Base-by-base conservation (phyloP, 2,888 invertebrate genomes). In the Hyppa rectilinea region DNA sequence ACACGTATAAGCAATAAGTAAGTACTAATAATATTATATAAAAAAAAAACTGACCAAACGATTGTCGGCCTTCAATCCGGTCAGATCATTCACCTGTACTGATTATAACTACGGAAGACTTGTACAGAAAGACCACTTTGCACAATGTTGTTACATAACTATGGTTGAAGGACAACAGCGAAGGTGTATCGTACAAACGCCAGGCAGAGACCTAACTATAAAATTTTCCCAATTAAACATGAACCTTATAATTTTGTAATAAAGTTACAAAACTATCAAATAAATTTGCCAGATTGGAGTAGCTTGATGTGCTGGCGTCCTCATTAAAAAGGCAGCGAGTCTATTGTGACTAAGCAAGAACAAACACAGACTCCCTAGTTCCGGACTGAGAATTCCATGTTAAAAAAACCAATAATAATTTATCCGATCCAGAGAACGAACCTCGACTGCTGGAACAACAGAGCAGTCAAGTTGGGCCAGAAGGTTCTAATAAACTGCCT, bases 51-150 rank as follows among this genome's bases (percentile, higher is more conserved):
- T 91, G 89, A 90, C 92, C 92, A 92, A 92, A 90, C 92, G 88
- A 90, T 89, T 85, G 85, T 81, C 93, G 95, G 94, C 95, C 94
- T 95, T 95, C 94, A 93, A 92, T 91, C 88, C 89, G 87, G 89
- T 82, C 87, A 90, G 94, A 93, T 88, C 95, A 87, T 94, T 95
- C 94, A 95, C 93, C 95, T 93, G 90, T 79, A 81, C 85, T 77
- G 77, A 80, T 86, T 80, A 80, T 77, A 66, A 83, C 79, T 60
- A 64, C 60, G 62, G 36, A 80, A 65, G 31, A 61, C 7, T 52
- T 47, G 34, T n/a, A 10, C 70, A 77, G 77, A 71, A 75, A 68
- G 55, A 58, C 64, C 40, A 77, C 77, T 79, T 72, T 6, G 50
- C 40, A 45, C 69, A 36, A 76, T 26, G 14, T 50, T 61, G 2